Percentiles rank a stretch among this genome's conserved stretches.
Conservation (phyloP, 2,113 vertebrate genomes). For the Tinamus guttatus region DNA sequence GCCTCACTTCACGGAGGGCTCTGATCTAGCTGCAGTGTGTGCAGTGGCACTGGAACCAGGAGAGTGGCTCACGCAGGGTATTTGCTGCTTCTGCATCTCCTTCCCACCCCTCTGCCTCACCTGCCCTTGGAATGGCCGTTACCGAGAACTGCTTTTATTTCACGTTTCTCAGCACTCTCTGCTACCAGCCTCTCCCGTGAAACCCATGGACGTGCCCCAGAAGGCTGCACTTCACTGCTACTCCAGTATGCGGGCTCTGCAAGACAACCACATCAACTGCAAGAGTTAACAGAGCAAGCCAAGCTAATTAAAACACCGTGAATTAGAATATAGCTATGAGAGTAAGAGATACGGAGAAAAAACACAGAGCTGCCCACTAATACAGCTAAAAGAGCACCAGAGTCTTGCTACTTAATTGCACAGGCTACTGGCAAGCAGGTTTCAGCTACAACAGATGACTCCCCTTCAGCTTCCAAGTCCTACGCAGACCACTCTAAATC, state of each 20-base stretch:
- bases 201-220: neutral
- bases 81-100: neutral
- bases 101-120: neutral
- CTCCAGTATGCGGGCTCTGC: neutral
- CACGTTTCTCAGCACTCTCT: neutral
- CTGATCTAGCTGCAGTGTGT: neutral
- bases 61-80: neutral
- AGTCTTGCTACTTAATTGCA: slow-evolving; percentile 63
- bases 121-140: neutral
- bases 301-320: slow-evolving; percentile 55
- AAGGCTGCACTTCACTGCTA: neutral
- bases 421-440: slow-evolving; percentile 63
- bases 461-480: slow-evolving; percentile 57
- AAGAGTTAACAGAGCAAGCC: neutral
- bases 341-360: slow-evolving; percentile 32
- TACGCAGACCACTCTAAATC: slow-evolving; percentile 7
- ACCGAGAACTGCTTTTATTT: neutral
- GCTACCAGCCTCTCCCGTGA: neutral
- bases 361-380: slow-evolving; percentile 36
- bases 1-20: neutral
- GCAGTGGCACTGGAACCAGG: neutral
- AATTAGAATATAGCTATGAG: slow-evolving; percentile 38
- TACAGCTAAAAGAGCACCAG: slow-evolving; percentile 62
- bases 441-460: slow-evolving; percentile 71
- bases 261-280: slow-evolving; percentile 29